These are phyloP conservation scores for Loriculus beryllinus DNA, from an alignment of 2,797 vertebrate genomes.

Conservation along the genomic window DNA sequence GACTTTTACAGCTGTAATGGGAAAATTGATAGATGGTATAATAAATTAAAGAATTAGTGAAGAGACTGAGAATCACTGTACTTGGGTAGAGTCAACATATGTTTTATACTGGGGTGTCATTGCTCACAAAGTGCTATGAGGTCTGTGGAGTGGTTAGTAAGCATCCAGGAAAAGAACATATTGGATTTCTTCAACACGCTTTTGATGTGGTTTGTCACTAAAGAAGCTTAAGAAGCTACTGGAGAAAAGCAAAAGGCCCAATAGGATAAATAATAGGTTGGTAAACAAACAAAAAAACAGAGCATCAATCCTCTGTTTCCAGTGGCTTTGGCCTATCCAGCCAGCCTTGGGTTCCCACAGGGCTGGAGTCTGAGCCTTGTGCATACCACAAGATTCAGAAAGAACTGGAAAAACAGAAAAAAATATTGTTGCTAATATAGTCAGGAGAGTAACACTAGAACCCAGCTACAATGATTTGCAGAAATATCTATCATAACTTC, in stretches of 20 bases:
- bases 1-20: not conserved
- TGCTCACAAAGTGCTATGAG: not conserved
- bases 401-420: not conserved
- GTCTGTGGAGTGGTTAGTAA: not conserved
- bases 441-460: not conserved
- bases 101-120: not conserved
- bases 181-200: not conserved
- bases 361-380: not conserved
- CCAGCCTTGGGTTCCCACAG: not conserved
- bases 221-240: not conserved
- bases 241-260: not conserved
- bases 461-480: not conserved
- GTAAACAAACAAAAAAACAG: not conserved
- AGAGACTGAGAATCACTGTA: not conserved
- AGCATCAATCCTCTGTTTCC: not conserved
- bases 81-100: not conserved
- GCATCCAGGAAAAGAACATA: not conserved
- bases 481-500: not conserved
- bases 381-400: not conserved
- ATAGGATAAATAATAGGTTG: not conserved
- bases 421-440: not conserved
- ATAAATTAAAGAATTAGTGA: not conserved
- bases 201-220: not conserved
- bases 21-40: not conserved
- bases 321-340: not conserved